Base-by-base conservation (phyloP, 2,888 invertebrate species). In the Stenoptilia bipunctidactyla region DNA sequence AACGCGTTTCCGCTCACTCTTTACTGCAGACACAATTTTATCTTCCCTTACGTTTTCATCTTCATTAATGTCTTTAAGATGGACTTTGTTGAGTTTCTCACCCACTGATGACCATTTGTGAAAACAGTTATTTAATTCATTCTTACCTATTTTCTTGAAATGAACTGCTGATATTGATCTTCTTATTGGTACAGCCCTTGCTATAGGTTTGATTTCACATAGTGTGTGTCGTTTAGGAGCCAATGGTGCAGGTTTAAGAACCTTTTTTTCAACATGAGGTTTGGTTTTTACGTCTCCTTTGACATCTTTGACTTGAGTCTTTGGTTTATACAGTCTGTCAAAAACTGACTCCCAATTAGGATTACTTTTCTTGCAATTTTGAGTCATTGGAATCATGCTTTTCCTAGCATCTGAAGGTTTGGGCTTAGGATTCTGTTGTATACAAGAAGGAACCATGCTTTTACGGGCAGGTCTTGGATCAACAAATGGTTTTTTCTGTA, bases 91-190 rank as follows among this genome's bases (percentile, higher is more conserved):
- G 0, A 83, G 35, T 37, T 77, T 80, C 2, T 77, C 74, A 1
- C 74, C 76, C 0, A 76, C 63, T 0, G 85, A 85, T 0, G 75
- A 58, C 64, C 77, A 80, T 53, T 75, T 77, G 12, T 76, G 71
- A 2, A 79, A 61, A 42, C 77, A 82, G 33, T 76, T 79, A 1
- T 49, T 46, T 0, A 72, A 45, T 46, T 79, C 79, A 13, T 47
- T 62, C 40, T 71, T 71, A 13, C 57, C 63, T 1, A 82, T 61
- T 2, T 67, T 53, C 44, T 79, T 84, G 2, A 84, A 76, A 48
- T 85, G 85, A 0, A 85, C 73, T 0, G 85, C 83, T 0, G 85
- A 84, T 40, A 85, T 74, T 0, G 85, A 85, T 27, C 84, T 53
- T 12, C 85, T 58, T 0, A 67, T 64, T 0, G 63, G 68, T 0